These are phyloP conservation scores for Ceyx melanurus DNA, from an alignment of 2,113 vertebrate genomes.

Conservation along the genomic window DNA sequence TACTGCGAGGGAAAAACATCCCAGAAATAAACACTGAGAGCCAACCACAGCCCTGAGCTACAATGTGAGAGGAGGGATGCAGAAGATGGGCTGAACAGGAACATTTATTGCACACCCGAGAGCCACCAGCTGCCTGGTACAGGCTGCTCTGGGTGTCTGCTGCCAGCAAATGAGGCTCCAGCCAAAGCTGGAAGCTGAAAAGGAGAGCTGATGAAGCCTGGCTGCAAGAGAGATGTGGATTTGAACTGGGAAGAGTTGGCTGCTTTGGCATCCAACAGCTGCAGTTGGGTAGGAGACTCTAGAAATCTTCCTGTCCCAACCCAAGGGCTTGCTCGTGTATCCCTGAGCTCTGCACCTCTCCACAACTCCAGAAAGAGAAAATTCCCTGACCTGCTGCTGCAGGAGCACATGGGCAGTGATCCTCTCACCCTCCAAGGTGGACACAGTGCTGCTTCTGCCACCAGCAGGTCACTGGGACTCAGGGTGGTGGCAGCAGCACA, in stretches of 20 bases:
- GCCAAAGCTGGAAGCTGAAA: not conserved
- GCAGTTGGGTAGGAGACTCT: not conserved
- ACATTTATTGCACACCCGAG: not conserved
- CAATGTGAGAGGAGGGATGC: not conserved
- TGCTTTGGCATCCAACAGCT: not conserved
- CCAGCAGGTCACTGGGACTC: not conserved
- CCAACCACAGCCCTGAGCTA: not conserved
- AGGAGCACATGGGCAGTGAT: not conserved
- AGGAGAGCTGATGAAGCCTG: not conserved
- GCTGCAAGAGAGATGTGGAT: rapidly evolving
- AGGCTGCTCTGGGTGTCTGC: not conserved
- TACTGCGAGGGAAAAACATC: not conserved
- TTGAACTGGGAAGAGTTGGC: rapidly evolving
- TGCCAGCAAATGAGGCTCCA: not conserved
- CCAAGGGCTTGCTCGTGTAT: rapidly evolving
- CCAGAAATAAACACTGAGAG: not conserved
- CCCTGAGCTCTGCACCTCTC: not conserved
- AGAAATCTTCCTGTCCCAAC: not conserved
- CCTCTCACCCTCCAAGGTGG: not conserved
- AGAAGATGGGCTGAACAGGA: not conserved
- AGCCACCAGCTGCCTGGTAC: not conserved
- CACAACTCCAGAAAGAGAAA: not conserved
- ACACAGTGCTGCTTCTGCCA: rapidly evolving
- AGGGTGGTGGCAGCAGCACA: rapidly evolving
- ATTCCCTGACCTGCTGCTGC: not conserved